Conservation (phyloP, 37 sponge, comb jelly and placozoan species). For the Chondrilla cf. caribensis region DNA sequence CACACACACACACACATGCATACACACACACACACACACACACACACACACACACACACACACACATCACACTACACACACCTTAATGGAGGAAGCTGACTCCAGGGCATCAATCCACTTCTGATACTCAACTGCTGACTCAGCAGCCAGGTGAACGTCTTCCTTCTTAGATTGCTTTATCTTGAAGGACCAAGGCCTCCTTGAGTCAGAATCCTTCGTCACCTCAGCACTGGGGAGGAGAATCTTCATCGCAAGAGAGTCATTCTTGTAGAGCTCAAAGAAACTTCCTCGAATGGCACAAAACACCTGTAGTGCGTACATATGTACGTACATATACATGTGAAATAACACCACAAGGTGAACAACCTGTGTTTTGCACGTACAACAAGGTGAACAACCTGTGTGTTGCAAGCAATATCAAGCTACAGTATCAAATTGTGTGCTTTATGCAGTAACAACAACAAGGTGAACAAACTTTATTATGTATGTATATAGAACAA, state of each 20-base stretch:
- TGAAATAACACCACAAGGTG: neutral
- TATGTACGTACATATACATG: neutral
- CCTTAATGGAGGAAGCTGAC: slow-evolving; percentile 15
- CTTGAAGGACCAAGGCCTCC: slow-evolving; percentile 47
- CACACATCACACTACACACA: too few species aligned
- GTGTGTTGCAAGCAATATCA: too few species aligned
- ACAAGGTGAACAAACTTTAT: too few species aligned
- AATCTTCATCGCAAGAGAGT: slow-evolving; percentile 29
- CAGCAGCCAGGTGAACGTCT: slow-evolving; percentile 66
- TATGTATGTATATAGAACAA: neutral
- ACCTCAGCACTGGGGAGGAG: slow-evolving; percentile 56
- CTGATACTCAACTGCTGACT: slow-evolving; percentile 39
- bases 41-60: neutral
- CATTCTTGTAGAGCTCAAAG: slow-evolving; percentile 60
- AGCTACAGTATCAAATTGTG: too few species aligned
- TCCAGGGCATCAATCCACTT: slow-evolving; percentile 25
- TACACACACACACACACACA: neutral
- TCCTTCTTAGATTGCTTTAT: slow-evolving; percentile 59
- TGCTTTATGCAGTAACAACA: too few species aligned
- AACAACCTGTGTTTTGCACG: too few species aligned
- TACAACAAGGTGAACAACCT: too few species aligned
- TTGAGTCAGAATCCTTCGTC: slow-evolving; percentile 27
- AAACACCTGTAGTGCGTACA: slow-evolving; percentile 12
- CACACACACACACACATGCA: neutral
- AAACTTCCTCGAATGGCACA: slow-evolving; percentile 59